A percentile compares a stretch with the other conserved stretches of the same genome.
Conservation (phyloP, 2,888 invertebrate species). For the Ryuthela nishihirai region DNA sequence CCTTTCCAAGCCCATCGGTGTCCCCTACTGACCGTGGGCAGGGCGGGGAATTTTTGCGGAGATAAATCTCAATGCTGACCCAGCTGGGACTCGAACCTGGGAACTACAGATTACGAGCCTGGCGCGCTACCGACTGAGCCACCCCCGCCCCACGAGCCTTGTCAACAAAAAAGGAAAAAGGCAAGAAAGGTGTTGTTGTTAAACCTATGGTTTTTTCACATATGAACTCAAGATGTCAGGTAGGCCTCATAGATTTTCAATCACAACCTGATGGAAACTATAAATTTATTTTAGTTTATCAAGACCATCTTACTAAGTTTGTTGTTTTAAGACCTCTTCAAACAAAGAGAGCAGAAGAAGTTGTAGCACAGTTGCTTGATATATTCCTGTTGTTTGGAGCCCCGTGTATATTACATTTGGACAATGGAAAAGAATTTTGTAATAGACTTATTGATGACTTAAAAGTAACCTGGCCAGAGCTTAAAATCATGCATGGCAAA, state of each 20-base stretch:
- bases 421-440: constrained; percentile 36
- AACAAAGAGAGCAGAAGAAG: constrained; percentile 33
- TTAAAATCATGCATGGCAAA: constrained; percentile 17
- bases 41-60: too few species aligned
- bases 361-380: constrained; percentile 19
- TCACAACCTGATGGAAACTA: constrained; percentile 35
- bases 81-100: too few species aligned
- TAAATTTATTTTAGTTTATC: constrained; percentile 41
- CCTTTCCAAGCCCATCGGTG: too few species aligned
- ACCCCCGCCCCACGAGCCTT: too few species aligned
- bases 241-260: constrained; percentile 42
- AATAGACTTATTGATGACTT: constrained; percentile 16
- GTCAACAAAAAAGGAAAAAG: constrained; percentile 9
- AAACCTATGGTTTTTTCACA: constrained; percentile 8
- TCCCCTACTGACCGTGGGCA: too few species aligned
- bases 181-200: constrained; percentile 4
- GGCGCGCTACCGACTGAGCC: too few species aligned
- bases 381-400: constrained; percentile 35
- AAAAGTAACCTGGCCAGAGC: constrained; percentile 6
- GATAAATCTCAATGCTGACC: too few species aligned
- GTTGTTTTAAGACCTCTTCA: constrained; percentile 32
- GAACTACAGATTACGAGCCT: too few species aligned
- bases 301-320: constrained; percentile 42
- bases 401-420: constrained; percentile 29
- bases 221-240: constrained; percentile 19